Conservation (phyloP, 2,113 vertebrate species). For the Sebastes schlegelii region DNA sequence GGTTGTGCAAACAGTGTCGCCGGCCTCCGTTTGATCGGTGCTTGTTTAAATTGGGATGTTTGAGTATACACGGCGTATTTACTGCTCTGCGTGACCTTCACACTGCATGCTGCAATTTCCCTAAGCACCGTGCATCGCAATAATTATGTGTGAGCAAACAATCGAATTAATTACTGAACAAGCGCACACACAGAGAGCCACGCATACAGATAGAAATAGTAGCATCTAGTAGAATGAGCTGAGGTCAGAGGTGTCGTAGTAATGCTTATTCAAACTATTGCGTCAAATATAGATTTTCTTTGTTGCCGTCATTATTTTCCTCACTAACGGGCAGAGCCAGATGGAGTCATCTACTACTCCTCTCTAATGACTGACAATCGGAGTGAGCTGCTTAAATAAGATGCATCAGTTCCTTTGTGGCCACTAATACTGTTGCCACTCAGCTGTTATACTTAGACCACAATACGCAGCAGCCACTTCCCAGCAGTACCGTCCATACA, state of each 20-base stretch:
- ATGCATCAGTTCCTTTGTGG: conserved; percentile 32
- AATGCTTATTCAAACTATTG: not conserved
- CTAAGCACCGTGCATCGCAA: conserved; percentile 49
- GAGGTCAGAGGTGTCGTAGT: not conserved
- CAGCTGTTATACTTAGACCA: conserved; percentile 38
- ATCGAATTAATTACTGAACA: conserved; percentile 47
- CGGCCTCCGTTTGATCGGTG: conserved; percentile 2
- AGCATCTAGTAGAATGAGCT: not conserved
- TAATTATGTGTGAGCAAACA: conserved; percentile 67
- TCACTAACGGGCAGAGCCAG: conserved; percentile 24
- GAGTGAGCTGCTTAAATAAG: conserved; percentile 36
- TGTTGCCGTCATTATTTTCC: not conserved
- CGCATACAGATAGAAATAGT: not conserved
- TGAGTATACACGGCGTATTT: conserved; percentile 53
- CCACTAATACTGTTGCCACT: not conserved
- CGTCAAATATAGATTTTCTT: not conserved
- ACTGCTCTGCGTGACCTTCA: conserved; percentile 60
- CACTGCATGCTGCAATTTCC: conserved; percentile 61
- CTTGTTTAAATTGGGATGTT: conserved; percentile 52
- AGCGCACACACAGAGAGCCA: conserved; percentile 14
- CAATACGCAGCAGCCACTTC: conserved; percentile 13
- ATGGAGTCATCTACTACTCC: conserved; percentile 21
- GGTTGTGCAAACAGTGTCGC: conserved; percentile 12
- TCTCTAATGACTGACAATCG: conserved; percentile 36
- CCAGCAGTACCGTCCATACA: not conserved